Evolutionary conservation across 2,113 vertebrate genomes (phyloP).

Genomic region (Megaceryle torquata): DNA sequence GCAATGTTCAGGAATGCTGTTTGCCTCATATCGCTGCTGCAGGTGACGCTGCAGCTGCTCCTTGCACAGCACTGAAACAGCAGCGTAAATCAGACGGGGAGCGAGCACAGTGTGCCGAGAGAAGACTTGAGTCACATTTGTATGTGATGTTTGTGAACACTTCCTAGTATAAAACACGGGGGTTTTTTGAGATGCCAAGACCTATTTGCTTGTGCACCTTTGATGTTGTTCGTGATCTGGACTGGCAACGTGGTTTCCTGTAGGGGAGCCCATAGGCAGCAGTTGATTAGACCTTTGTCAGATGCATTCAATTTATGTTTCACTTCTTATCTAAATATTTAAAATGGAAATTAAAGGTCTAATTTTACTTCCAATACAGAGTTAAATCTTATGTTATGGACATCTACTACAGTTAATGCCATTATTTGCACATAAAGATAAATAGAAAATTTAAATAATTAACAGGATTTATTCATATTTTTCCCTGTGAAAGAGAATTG

Average conservation of each 20-base stretch:
- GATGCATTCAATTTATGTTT: background rate
- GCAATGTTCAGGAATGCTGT: background rate
- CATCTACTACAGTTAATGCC: background rate
- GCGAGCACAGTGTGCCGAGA: background rate
- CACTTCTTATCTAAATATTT: background rate
- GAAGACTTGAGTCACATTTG: background rate
- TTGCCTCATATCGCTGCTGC: accelerated
- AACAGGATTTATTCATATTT: background rate
- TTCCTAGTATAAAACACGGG: background rate
- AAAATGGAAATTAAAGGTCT: background rate
- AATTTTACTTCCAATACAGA: background rate
- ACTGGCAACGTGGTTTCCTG: background rate
- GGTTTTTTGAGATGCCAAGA: background rate
- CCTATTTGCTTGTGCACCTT: background rate
- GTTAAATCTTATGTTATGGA: background rate
- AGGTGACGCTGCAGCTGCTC: background rate
- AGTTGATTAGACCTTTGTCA: background rate
- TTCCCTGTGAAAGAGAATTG: constrained; percentile 19
- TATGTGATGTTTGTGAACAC: background rate
- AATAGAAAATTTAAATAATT: constrained; percentile 16
- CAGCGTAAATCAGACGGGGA: accelerated
- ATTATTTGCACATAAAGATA: background rate
- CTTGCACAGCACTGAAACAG: accelerated
- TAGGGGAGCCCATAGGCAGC: background rate
- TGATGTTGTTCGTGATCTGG: background rate